phyloP scores from a whole-genome alignment of 2,888 invertebrate species.

The Ectobius pallidus region DNA sequence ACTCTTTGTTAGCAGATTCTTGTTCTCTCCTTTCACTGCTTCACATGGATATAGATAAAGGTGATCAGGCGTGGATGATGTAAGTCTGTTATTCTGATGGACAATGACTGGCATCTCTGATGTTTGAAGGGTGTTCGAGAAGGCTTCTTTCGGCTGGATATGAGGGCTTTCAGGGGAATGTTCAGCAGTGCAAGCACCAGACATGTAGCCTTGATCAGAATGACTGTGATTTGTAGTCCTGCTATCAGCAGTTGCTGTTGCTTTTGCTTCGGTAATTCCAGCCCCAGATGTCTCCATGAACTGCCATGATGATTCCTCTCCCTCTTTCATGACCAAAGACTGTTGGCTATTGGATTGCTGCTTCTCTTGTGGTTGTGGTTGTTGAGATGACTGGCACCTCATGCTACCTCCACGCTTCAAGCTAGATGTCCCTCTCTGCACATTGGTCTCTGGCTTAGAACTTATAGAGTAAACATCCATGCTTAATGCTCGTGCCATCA shows the following conservation, averaged over 20 bases:
- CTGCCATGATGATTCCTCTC: constrained; percentile 38
- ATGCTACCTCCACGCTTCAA: constrained; percentile 10
- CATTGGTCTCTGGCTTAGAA: not conserved
- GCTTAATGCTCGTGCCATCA: constrained; percentile 13
- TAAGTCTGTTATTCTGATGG: not conserved
- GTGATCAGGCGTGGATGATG: constrained; percentile 23
- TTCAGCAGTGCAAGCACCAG: constrained; percentile 25
- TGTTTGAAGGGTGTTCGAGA: not conserved
- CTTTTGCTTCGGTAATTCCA: constrained; percentile 8
- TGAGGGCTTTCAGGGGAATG: constrained; percentile 30
- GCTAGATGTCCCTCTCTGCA: not conserved
- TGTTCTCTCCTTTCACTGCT: not conserved
- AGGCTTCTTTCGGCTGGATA: not conserved
- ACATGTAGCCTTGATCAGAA: constrained; percentile 28
- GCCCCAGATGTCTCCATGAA: constrained; percentile 27
- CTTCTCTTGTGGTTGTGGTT: not conserved
- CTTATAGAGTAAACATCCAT: not conserved
- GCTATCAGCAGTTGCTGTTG: not conserved
- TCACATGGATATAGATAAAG: not conserved
- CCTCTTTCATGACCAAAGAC: constrained; percentile 29
- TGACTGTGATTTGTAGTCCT: constrained; percentile 3
- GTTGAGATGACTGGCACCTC: not conserved
- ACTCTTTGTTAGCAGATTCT: constrained; percentile 10
- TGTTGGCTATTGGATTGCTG: constrained; percentile 28
- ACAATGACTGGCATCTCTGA: not conserved